These are phyloP conservation scores for Rhysida immarginata DNA, from an alignment of 1,140 invertebrate species.

Conservation along the genomic window DNA sequence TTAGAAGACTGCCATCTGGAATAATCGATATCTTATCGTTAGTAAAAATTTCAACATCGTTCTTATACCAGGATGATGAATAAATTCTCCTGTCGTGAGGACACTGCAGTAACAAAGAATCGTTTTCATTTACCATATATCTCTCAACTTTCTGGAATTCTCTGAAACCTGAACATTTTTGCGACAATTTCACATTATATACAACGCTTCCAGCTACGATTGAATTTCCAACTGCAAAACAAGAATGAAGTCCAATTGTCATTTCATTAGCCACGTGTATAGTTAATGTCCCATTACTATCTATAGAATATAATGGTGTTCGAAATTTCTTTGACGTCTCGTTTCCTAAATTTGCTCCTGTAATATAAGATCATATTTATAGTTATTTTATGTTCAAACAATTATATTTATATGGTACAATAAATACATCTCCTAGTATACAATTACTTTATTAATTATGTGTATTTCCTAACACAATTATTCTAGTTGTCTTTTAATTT, in stretches of 20 bases:
- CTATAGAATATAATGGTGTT: not conserved
- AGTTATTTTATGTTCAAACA: too few species aligned
- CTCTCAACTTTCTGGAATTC: not conserved
- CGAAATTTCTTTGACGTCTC: not conserved
- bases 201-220: not conserved
- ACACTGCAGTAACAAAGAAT: not conserved
- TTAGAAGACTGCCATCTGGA: not conserved
- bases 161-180: too few species aligned
- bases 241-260: not conserved
- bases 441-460: too few species aligned
- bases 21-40: not conserved
- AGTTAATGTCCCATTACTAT: not conserved
- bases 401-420: too few species aligned
- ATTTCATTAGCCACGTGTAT: not conserved
- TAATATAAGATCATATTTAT: too few species aligned
- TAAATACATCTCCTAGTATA: too few species aligned
- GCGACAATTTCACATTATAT: not conserved
- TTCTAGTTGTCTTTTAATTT: too few species aligned
- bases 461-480: too few species aligned
- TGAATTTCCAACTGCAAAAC: not conserved
- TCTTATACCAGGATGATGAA: not conserved
- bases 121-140: not conserved
- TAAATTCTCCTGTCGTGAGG: not conserved
- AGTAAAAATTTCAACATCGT: not conserved
- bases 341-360: too few species aligned